Conservation (phyloP, 2,888 invertebrate species). For the Ametastegia equiseti region DNA sequence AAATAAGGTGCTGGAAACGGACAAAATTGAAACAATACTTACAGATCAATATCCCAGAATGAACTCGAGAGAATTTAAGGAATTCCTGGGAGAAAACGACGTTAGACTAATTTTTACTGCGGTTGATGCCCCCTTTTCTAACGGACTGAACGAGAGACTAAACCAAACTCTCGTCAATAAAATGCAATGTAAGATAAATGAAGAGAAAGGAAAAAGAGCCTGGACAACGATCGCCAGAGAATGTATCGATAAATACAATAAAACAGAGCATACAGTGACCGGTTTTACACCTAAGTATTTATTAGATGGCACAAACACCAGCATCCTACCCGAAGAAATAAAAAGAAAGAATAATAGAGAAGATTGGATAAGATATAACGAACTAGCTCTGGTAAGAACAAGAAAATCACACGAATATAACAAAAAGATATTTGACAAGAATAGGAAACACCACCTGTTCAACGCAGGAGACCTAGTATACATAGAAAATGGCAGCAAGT, state of each 20-base stretch:
- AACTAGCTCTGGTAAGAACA: slow-evolving; percentile 53
- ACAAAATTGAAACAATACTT: slow-evolving; percentile 39
- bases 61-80: slow-evolving; percentile 55
- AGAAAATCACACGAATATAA: slow-evolving; percentile 56
- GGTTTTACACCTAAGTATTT: slow-evolving; percentile 55
- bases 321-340: slow-evolving; percentile 53
- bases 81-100: slow-evolving; percentile 52
- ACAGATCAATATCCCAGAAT: slow-evolving; percentile 57
- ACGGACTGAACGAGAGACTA: slow-evolving; percentile 55
- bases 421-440: slow-evolving; percentile 52
- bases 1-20: background rate
- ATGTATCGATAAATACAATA: slow-evolving; percentile 57
- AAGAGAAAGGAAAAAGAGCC: slow-evolving; percentile 49
- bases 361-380: slow-evolving; percentile 44
- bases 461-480: slow-evolving; percentile 57
- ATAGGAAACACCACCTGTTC: slow-evolving; percentile 53
- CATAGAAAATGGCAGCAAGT: slow-evolving; percentile 55
- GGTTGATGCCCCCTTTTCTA: slow-evolving; percentile 55
- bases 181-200: slow-evolving; percentile 56
- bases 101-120: slow-evolving; percentile 55
- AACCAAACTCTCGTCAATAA: slow-evolving; percentile 57
- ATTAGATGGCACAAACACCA: slow-evolving; percentile 50
- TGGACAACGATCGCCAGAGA: slow-evolving; percentile 56
- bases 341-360: slow-evolving; percentile 36
- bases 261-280: slow-evolving; percentile 55